Evolutionary conservation across 2,888 invertebrate genomes (phyloP).

Genomic region (Tortricodes alternella): DNA sequence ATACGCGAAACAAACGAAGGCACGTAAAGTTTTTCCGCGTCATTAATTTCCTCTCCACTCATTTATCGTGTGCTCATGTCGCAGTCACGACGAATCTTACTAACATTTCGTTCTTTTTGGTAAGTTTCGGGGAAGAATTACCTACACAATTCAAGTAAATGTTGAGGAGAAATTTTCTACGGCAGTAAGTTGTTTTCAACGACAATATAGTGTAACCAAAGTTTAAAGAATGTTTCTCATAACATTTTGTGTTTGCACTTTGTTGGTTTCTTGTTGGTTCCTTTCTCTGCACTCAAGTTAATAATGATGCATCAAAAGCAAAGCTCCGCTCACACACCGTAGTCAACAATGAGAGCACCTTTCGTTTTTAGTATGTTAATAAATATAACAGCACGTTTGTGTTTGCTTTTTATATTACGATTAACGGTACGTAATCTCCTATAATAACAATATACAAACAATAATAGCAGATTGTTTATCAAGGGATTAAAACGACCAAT

Average conservation of each 20-base stretch:
- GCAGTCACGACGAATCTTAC: conserved; percentile 27
- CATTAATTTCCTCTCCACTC: conserved; percentile 62
- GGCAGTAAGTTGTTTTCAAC: not conserved
- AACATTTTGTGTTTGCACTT: not conserved
- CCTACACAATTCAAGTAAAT: conserved; percentile 8
- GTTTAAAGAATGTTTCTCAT: too few species aligned
- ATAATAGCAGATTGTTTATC: too few species aligned
- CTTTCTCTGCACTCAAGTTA: too few species aligned
- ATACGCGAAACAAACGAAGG: conserved; percentile 44
- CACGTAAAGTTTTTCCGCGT: conserved; percentile 53
- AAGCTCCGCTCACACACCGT: too few species aligned
- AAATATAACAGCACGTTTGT: too few species aligned
- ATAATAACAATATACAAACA: too few species aligned
- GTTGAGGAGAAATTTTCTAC: not conserved
- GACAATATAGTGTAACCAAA: not conserved
- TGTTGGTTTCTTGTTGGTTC: not conserved
- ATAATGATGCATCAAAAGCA: too few species aligned
- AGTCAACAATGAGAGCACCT: too few species aligned
- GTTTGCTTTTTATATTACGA: too few species aligned
- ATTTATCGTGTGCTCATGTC: conserved; percentile 48
- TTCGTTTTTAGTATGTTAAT: too few species aligned
- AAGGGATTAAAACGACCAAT: too few species aligned
- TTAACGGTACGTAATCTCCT: too few species aligned
- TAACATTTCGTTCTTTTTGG: conserved; percentile 15
- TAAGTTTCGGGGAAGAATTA: conserved; percentile 7